phyloP scores from a whole-genome alignment of 1,140 invertebrate species.

The Goniozus legneri region DNA sequence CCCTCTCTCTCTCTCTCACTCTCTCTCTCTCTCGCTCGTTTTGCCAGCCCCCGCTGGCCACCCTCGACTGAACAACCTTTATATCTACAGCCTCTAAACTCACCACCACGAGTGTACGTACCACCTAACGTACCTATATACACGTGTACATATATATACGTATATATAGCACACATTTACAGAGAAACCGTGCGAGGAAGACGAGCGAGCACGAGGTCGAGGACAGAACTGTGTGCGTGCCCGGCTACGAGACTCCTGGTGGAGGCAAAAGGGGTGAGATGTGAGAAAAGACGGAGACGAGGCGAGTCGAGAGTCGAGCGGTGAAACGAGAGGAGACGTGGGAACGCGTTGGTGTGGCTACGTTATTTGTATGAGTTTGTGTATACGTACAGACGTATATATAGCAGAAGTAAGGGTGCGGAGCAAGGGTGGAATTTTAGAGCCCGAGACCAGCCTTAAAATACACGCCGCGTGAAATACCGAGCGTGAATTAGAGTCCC shows the following conservation, averaged over 20 bases:
- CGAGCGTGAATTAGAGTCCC: conserved; percentile 46
- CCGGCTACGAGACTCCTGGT: no score
- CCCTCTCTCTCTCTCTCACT: conserved; percentile 14
- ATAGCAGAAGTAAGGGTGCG: no score
- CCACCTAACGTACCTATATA: neutral
- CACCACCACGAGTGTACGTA: neutral
- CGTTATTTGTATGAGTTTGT: no score
- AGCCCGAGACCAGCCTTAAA: conserved; percentile 44
- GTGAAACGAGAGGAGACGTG: no score
- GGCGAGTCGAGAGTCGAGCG: conserved; percentile 10
- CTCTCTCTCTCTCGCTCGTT: no score
- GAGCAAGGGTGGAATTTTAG: conserved; percentile 51
- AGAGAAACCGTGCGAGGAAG: no score
- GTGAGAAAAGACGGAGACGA: conserved; percentile 5
- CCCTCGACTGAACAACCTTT: conserved; percentile 43
- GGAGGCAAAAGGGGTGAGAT: no score
- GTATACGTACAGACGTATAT: no score
- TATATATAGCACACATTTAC: no score
- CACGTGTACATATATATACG: conserved; percentile 12
- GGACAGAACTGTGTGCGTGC: no score
- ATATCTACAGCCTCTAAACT: conserved; percentile 34
- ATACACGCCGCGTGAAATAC: conserved; percentile 47
- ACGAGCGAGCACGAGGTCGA: no score
- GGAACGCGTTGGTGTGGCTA: no score
- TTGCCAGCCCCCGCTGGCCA: conserved; percentile 7